These are phyloP conservation scores for Enteromius paludinosus DNA, from an alignment of 2,797 vertebrate species.

Conservation along the genomic window DNA sequence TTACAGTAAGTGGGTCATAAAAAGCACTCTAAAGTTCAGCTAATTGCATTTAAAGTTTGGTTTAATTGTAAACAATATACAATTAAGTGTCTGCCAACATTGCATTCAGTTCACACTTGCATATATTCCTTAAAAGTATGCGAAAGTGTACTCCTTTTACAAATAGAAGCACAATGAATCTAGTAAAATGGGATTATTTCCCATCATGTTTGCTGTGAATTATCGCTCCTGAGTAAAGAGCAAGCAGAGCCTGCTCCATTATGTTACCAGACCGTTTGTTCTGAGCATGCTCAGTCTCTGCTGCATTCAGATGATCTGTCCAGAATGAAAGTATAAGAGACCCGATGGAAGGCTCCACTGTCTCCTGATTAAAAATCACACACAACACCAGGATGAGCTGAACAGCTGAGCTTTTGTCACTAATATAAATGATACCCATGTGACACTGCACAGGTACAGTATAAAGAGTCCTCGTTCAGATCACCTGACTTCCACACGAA, in stretches of 20 bases:
- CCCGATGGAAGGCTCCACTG: slow-evolving; percentile 53
- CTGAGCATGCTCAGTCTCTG: slow-evolving; percentile 75
- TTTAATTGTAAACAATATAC: neutral
- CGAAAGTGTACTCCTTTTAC: neutral
- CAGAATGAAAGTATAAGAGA: slow-evolving; percentile 66
- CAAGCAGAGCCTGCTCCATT: slow-evolving; percentile 64
- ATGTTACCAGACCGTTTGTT: slow-evolving; percentile 72
- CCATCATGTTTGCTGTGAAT: neutral
- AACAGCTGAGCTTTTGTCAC: slow-evolving; percentile 68
- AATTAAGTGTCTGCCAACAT: neutral
- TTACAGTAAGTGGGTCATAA: neutral
- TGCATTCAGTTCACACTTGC: neutral
- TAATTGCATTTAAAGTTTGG: neutral
- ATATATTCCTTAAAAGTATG: neutral
- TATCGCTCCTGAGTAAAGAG: neutral
- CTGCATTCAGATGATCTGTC: slow-evolving; percentile 70
- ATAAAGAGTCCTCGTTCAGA: neutral
- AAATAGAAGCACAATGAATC: neutral
- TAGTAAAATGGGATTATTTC: neutral
- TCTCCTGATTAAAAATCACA: slow-evolving; percentile 58
- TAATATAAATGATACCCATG: slow-evolving; percentile 73
- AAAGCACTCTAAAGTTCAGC: slow-evolving; percentile 14
- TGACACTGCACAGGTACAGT: neutral
- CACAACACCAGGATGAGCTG: neutral
- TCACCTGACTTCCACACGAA: slow-evolving; percentile 21